Conservation (phyloP, 1,140 invertebrate species). For the Glossosoma conforme region DNA sequence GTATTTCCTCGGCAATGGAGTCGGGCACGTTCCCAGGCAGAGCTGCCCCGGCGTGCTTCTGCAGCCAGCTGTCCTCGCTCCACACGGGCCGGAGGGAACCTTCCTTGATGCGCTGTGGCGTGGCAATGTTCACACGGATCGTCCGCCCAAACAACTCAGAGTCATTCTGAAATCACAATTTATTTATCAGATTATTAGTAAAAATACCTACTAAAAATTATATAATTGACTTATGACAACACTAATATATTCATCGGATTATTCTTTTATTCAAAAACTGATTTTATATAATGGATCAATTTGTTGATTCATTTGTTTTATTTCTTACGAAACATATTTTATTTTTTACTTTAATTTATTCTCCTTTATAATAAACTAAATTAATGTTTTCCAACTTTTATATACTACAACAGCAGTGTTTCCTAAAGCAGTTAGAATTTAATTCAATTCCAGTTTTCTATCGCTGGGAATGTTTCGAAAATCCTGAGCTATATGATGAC, state of each 20-base stretch:
- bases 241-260: neutral
- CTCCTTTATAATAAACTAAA: no score
- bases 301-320: no score
- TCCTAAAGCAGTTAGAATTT: no score
- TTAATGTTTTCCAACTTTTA: no score
- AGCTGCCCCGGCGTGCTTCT: conserved; percentile 88
- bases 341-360: no score
- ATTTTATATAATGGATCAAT: no score
- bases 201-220: neutral
- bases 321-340: no score
- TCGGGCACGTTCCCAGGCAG: conserved; percentile 45
- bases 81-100: conserved; percentile 92
- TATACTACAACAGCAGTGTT: no score
- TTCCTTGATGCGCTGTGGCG: conserved; percentile 93
- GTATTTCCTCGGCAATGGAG: conserved; percentile 45
- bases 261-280: conserved; percentile 6
- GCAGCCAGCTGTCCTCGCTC: conserved; percentile 95
- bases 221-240: neutral
- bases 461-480: no score
- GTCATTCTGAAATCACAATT: conserved; percentile 73
- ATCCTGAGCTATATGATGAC: no score
- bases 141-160: conserved; percentile 96
- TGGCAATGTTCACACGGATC: conserved; percentile 94
- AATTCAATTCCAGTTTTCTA: no score
- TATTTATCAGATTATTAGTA: no score